A percentile compares a stretch with the other conserved stretches of the same genome.
These are phyloP conservation scores for Lerista edwardsae DNA, from an alignment of 2,797 vertebrate genomes.

Conservation along the genomic window DNA sequence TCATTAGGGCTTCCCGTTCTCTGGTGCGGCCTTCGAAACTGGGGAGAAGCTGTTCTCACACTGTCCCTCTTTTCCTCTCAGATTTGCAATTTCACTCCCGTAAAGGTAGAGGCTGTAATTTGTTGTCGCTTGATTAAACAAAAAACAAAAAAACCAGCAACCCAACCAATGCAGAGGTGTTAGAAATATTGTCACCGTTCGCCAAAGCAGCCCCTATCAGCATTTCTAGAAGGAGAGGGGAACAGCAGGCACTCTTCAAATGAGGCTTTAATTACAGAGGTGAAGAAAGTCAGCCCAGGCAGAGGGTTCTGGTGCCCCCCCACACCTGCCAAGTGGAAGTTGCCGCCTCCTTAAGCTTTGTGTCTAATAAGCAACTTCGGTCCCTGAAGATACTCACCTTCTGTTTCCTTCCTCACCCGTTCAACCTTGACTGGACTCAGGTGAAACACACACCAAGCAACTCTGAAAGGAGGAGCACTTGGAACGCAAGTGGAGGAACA, in stretches of 20 bases:
- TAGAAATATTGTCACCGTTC: slow-evolving; percentile 75
- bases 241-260: slow-evolving; percentile 78
- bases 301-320: slow-evolving; percentile 60
- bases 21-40: slow-evolving; percentile 3
- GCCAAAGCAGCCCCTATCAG: slow-evolving; percentile 71
- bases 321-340: slow-evolving; percentile 76
- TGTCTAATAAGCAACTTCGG: slow-evolving; percentile 70
- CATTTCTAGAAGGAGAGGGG: slow-evolving; percentile 68
- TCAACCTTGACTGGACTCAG: slow-evolving; percentile 51
- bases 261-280: slow-evolving; percentile 78
- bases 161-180: slow-evolving; percentile 74
- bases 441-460: slow-evolving; percentile 50
- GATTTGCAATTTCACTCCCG: slow-evolving; percentile 54
- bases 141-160: neutral
- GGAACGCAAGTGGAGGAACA: too few relatives aligned
- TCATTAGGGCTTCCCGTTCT: neutral
- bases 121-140: slow-evolving; percentile 58
- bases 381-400: slow-evolving; percentile 70
- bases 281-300: slow-evolving; percentile 60
- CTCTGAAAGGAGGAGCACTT: slow-evolving; percentile 51
- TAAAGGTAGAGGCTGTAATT: slow-evolving; percentile 54
- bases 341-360: slow-evolving; percentile 69
- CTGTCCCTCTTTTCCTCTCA: neutral
- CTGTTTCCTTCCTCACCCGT: slow-evolving; percentile 45
- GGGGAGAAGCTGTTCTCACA: neutral